A percentile compares a stretch with the other conserved stretches of the same genome.
These are phyloP conservation scores for Anguilla pacifica DNA, from an alignment of 2,797 vertebrate genomes.

Conservation along the genomic window DNA sequence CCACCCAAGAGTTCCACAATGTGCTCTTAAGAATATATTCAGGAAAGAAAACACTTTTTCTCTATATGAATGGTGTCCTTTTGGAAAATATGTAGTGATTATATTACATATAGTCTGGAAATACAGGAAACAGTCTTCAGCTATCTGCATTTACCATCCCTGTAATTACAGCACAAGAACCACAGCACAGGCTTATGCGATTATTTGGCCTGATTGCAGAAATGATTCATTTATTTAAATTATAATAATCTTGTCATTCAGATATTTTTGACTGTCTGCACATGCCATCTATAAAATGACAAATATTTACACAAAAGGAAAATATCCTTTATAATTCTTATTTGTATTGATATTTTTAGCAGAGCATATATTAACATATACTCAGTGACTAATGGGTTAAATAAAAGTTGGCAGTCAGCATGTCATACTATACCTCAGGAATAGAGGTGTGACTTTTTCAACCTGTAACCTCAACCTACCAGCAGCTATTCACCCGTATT, in stretches of 20 bases:
- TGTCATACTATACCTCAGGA: constrained; percentile 19
- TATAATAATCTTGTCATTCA: neutral
- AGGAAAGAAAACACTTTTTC: neutral
- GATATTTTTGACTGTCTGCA: neutral
- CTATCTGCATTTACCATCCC: constrained; percentile 54
- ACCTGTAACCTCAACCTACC: constrained; percentile 70
- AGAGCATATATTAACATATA: neutral
- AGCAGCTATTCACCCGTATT: constrained; percentile 78
- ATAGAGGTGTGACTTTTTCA: constrained; percentile 65
- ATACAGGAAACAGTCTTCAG: constrained; percentile 41
- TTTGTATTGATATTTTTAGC: neutral
- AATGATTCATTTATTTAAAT: neutral
- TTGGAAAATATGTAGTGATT: neutral
- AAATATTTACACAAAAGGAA: neutral
- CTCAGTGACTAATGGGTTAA: constrained; percentile 5
- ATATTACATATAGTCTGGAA: neutral
- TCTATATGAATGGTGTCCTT: neutral
- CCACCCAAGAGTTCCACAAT: neutral
- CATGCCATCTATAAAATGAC: neutral
- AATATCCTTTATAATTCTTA: neutral
- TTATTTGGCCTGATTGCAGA: too few relatives aligned
- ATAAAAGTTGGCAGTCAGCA: constrained; percentile 4
- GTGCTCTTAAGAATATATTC: neutral
- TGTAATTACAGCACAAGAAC: constrained; percentile 37
- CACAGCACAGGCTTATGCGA: neutral